Evolutionary conservation across 2,888 invertebrate species (phyloP), one percentile per base, ranked within the genome.

Genomic region (Heliconius sara): DNA sequence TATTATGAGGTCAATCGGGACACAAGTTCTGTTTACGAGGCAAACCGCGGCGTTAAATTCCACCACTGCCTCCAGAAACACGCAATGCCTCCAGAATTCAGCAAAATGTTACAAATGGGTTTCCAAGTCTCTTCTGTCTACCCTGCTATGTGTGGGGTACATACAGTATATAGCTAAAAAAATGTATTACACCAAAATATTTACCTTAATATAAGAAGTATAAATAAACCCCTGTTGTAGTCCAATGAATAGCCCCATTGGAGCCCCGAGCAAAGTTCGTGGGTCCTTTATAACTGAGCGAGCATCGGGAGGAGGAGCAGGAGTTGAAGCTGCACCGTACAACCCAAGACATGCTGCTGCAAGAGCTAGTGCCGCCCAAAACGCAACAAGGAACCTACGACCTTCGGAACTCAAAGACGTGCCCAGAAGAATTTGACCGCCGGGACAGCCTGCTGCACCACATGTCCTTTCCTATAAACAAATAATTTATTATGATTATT

Each of bases 151-250:
- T 52, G 52, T 19, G 52, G 6, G 6, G 6, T 52, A 52, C 19
- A 52, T 52, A 52, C 19, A 52, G 5, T 19, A 52, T 52, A 52
- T 0, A 52, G 19, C 52, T 52, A 6, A 22, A 52, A 52, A 52
- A 52, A 60, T n/a, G 10, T n/a, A n/a, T n/a, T 60, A 60, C n/a
- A 52, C 6, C 3, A 68, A 25, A 68, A 12, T 68, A 68, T 47
- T 74, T 67, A 97, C 97, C 96, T 97, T 97, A 88, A 97, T 96
- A 90, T 98, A 98, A 87, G 98, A 98, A 13, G 97, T 97, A 88
- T 97, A 96, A 94, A 98, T 97, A 89, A 98, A 98, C 84, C 97
- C 98, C 92, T 98, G 98, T 90, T 98, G 98, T 80, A 98, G 95
- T 81, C 98, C 98, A 83, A 98, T 97, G 87, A 98, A 98, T 67